Conservation (phyloP, 1,140 invertebrate species). For the Oedothorax gibbosus region DNA sequence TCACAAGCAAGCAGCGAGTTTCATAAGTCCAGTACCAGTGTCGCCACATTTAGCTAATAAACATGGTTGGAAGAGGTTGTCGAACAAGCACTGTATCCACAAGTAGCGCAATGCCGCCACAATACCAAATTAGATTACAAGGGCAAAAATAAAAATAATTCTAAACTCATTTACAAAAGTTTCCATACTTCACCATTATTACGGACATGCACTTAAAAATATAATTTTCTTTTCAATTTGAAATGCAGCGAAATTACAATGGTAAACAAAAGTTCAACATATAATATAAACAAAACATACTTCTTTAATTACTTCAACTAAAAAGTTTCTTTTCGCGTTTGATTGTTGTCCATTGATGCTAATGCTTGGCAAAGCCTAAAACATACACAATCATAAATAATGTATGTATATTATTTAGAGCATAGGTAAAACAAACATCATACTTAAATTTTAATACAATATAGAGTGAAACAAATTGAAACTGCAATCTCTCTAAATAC, state of each 20-base stretch:
- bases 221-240: neutral
- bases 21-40: too few relatives aligned
- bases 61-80: too few relatives aligned
- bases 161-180: too few relatives aligned
- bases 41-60: too few relatives aligned
- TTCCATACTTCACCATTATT: too few relatives aligned
- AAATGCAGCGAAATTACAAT: neutral
- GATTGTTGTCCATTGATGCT: neutral
- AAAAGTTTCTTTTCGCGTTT: neutral
- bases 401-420: neutral
- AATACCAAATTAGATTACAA: too few relatives aligned
- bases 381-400: neutral
- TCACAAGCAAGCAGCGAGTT: too few relatives aligned
- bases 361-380: slow-evolving; percentile 27
- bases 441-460: neutral
- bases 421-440: neutral
- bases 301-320: slow-evolving; percentile 17
- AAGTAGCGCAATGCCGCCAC: too few relatives aligned
- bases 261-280: neutral
- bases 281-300: slow-evolving; percentile 14
- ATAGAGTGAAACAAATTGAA: neutral
- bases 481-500: neutral
- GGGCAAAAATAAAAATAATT: too few relatives aligned
- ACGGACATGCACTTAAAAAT: too few relatives aligned
- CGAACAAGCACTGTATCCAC: too few relatives aligned